These are phyloP conservation scores for Gadopsis bispinosus DNA, from an alignment of 2,797 vertebrate genomes.

Conservation along the genomic window DNA sequence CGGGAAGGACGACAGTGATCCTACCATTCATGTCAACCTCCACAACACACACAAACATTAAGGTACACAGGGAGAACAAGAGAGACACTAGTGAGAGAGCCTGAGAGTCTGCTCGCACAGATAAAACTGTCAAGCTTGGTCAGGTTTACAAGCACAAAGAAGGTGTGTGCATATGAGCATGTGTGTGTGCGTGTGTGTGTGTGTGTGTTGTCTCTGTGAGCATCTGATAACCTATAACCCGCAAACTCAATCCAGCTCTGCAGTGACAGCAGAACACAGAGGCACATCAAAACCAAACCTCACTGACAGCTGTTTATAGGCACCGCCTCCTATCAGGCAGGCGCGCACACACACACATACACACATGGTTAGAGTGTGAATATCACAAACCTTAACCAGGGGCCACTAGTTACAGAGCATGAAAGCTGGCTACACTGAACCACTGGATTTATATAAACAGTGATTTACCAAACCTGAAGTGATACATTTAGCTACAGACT, in stretches of 20 bases:
- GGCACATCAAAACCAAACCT: conserved; percentile 62
- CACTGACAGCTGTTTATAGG: conserved; percentile 66
- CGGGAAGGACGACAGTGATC: conserved; percentile 10
- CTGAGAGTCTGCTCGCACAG: conserved; percentile 54
- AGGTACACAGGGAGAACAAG: conserved; percentile 30
- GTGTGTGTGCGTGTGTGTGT: conserved; percentile 23
- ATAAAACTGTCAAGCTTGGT: conserved; percentile 76
- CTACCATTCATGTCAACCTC: conserved; percentile 3
- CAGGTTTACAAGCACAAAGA: conserved; percentile 58
- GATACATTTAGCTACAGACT: not conserved
- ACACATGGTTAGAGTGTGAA: conserved; percentile 63
- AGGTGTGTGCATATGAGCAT: conserved; percentile 2
- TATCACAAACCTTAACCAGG: conserved; percentile 63
- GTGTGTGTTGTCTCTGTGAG: conserved; percentile 33
- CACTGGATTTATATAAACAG: conserved; percentile 3
- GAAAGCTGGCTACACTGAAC: conserved; percentile 34
- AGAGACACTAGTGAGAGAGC: conserved; percentile 14
- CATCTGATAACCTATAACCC: conserved; percentile 74
- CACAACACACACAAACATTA: conserved; percentile 29
- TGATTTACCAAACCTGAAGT: conserved; percentile 12
- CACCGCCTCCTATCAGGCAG: conserved; percentile 29
- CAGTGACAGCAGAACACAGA: conserved; percentile 62
- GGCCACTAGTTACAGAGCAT: conserved; percentile 32
- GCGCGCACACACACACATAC: conserved; percentile 20
- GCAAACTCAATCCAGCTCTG: conserved; percentile 62